phyloP scores from a whole-genome alignment of 2,797 vertebrate species.

The Clarias fuscus region DNA sequence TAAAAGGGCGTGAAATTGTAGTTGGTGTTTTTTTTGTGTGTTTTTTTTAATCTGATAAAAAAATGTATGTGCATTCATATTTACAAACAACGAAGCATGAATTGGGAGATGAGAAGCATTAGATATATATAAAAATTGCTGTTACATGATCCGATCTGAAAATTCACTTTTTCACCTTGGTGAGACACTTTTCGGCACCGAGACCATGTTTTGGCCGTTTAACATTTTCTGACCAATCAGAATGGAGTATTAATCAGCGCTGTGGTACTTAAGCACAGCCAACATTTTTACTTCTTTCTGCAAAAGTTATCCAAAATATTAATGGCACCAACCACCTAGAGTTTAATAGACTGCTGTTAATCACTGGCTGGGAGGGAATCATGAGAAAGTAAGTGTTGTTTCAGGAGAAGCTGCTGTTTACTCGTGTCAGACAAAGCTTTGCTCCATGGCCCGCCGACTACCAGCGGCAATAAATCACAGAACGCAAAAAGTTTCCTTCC shows the following conservation, averaged over 20 bases:
- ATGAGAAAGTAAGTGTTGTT: constrained; percentile 47
- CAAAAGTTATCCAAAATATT: constrained; percentile 42
- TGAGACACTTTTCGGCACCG: too few relatives aligned
- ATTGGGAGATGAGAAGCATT: too few relatives aligned
- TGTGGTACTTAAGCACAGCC: neutral
- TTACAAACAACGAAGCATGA: too few relatives aligned
- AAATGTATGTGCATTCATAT: too few relatives aligned
- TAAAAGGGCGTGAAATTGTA: too few relatives aligned
- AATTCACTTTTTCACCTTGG: too few relatives aligned
- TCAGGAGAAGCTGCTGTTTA: constrained; percentile 64
- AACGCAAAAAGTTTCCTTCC: constrained; percentile 7
- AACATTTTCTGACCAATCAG: neutral
- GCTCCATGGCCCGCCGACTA: constrained; percentile 38
- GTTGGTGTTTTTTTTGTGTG: too few relatives aligned
- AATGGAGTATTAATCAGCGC: neutral
- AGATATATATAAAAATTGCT: too few relatives aligned
- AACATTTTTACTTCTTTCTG: constrained; percentile 7
- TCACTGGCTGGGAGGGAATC: constrained; percentile 63
- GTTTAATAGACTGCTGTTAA: constrained; percentile 70
- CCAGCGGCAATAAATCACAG: constrained; percentile 17
- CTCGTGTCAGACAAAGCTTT: constrained; percentile 62
- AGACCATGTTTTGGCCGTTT: neutral
- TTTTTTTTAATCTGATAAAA: too few relatives aligned
- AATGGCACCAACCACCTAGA: constrained; percentile 65
- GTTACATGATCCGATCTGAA: too few relatives aligned